phyloP scores from a whole-genome alignment of 1,140 invertebrate genomes.

The Drosophila serrata region DNA sequence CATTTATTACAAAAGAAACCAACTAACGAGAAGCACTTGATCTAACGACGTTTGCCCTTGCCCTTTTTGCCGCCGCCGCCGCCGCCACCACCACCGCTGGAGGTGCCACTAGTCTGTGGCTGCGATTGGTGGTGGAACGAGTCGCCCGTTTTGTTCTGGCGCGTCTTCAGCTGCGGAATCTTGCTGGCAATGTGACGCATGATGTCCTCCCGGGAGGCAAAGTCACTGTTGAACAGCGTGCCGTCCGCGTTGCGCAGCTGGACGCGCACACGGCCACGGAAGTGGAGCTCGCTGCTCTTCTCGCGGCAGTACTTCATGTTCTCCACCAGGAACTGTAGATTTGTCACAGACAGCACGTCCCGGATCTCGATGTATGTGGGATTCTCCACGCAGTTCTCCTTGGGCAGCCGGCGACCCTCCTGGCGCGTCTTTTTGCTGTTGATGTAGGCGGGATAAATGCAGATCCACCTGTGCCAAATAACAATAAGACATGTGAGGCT shows the following conservation, averaged over 20 bases:
- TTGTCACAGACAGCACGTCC: conserved; percentile 94
- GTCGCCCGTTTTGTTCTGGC: conserved; percentile 85
- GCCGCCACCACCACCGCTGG: conserved; percentile 39
- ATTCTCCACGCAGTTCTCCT: conserved; percentile 96
- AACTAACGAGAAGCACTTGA: conserved; percentile 52
- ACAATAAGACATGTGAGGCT: conserved; percentile 31
- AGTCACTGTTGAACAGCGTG: conserved; percentile 90
- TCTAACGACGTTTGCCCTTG: conserved; percentile 82
- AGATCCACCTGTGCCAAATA: conserved; percentile 93
- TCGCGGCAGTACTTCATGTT: conserved; percentile 98
- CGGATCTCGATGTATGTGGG: conserved; percentile 97
- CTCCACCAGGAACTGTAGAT: conserved; percentile 95
- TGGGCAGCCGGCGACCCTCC: conserved; percentile 94
- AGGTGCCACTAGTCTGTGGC: conserved; percentile 48
- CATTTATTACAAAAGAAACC: conserved; percentile 71
- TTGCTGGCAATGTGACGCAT: conserved; percentile 92
- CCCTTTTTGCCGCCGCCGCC: conserved; percentile 76
- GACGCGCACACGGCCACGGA: conserved; percentile 94
- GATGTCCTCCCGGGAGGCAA: conserved; percentile 91
- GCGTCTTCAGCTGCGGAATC: conserved; percentile 96
- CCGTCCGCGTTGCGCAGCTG: conserved; percentile 98
- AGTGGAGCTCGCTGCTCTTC: conserved; percentile 93
- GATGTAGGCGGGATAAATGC: conserved; percentile 98
- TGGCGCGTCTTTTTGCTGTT: conserved; percentile 96
- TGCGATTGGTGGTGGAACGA: conserved; percentile 58